Evolutionary conservation across 2,797 vertebrate genomes (phyloP).

Genomic region (Oreonectes daqikongensis): DNA sequence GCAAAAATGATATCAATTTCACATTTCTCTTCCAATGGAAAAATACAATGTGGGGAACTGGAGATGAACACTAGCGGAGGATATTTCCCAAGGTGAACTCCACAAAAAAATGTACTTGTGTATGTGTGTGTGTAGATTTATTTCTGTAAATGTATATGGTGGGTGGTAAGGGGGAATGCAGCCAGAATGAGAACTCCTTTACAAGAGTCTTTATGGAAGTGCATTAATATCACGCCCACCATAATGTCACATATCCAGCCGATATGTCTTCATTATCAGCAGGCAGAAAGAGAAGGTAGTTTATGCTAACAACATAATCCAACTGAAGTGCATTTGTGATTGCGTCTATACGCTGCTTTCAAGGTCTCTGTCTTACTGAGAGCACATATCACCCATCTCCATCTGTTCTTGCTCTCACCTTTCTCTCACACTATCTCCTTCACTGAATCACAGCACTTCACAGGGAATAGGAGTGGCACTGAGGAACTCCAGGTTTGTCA

Average conservation of each 20-base stretch:
- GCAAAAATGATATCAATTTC: conserved; percentile 12
- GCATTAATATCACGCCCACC: conserved; percentile 32
- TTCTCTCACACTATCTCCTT: conserved; percentile 62
- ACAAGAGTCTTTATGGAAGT: conserved; percentile 18
- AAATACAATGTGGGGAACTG: conserved; percentile 21
- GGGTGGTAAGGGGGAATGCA: conserved; percentile 24
- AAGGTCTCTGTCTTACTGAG: conserved; percentile 47
- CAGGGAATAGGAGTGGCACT: conserved; percentile 71
- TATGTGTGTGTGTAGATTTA: conserved; percentile 21
- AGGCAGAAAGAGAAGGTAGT: background rate
- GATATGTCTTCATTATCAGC: conserved; percentile 15
- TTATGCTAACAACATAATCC: conserved; percentile 5
- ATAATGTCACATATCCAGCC: conserved; percentile 17
- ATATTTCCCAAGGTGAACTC: conserved; percentile 46
- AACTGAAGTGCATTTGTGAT: background rate
- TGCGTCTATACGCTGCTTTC: conserved; percentile 25
- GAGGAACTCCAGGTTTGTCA: conserved; percentile 65
- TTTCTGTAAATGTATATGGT: conserved; percentile 23
- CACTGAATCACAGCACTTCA: conserved; percentile 48
- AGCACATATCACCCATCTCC: conserved; percentile 65
- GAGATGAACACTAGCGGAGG: conserved; percentile 4
- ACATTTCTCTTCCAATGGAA: conserved; percentile 23
- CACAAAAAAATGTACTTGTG: conserved; percentile 24
- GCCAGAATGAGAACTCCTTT: conserved; percentile 28
- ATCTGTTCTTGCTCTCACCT: conserved; percentile 80